These are phyloP conservation scores for Microtus oregoni DNA, from an alignment of 2,113 vertebrate genomes.

Conservation along the genomic window DNA sequence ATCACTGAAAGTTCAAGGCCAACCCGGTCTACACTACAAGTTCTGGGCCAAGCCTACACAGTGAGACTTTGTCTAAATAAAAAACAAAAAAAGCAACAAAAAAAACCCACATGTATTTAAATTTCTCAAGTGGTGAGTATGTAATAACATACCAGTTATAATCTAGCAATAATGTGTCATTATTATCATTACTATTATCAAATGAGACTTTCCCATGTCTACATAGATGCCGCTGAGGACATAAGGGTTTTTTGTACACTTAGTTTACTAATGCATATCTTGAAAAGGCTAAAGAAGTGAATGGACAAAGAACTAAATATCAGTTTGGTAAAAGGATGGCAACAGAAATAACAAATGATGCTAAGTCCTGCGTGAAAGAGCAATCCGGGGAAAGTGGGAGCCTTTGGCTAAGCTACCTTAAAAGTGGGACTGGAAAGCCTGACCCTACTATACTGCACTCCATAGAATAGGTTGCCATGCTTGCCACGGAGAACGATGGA, in stretches of 20 bases:
- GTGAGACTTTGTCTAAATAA: neutral
- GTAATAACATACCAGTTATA: neutral
- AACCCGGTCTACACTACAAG: neutral
- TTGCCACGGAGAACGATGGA: neutral
- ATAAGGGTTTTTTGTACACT: neutral
- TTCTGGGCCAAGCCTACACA: neutral
- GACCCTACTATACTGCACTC: neutral
- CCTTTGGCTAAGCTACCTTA: slow-evolving; percentile 11
- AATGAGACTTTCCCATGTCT: neutral
- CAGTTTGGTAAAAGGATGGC: neutral
- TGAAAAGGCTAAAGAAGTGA: slow-evolving; percentile 24
- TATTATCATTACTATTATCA: slow-evolving; percentile 41
- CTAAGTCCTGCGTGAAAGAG: neutral
- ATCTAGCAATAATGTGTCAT: neutral
- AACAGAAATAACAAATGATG: neutral
- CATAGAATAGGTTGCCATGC: neutral
- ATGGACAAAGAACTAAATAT: neutral
- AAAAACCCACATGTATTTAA: neutral
- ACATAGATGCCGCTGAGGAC: neutral
- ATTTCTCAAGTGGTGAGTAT: neutral
- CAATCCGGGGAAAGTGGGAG: neutral
- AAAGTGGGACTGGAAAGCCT: neutral
- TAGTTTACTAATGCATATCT: neutral
- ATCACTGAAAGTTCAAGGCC: neutral
- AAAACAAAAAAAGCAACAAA: neutral